Base-by-base conservation (phyloP, 2,888 invertebrate genomes). In the Barypeithes pellucidus region DNA sequence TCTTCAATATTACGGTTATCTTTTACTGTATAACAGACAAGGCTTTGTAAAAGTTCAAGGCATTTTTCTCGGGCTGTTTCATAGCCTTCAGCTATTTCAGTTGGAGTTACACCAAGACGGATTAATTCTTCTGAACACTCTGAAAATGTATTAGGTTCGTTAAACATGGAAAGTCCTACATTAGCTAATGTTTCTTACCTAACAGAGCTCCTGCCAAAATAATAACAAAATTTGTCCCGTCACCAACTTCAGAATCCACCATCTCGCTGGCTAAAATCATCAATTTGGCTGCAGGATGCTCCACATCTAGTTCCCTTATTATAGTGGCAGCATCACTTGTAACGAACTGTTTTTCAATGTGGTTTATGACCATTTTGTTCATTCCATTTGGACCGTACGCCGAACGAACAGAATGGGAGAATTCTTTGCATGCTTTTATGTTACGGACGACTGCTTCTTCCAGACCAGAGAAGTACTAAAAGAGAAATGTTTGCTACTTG, bases 291-390 rank as follows among this genome's bases (percentile, higher is more conserved):
- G 99, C 99, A 43, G 99, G 99, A 87, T 99, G 99, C 85, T 99
- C 97, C 24, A 99, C 94, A 88, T 98, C 97, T 50, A 98, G 87
- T 85, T 98, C 97, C 77, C 94, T 91, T 80, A 99, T 94, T 76
- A 99, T 99, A 0, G 99, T 99, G 0, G 97, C 99, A 20, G 99
- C 99, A 89, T 99, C 99, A 85, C 97, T 99, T 0, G 99, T 99
- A 3, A 99, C 96, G 88, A 99, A 99, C 80, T 99, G 92, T 84
- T 99, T 99, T 83, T 98, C 98, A 79, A 99, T 90, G 85, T 99
- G 98, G 87, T 99, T 99, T 73, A 99, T 99, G 20, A 99, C 94
- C 95, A 99, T 98, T 89, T 99, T 99, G 87, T 99, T 99, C 95
- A 95, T 95, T 79, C 99, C 99, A 88, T 97, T 97, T 8, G 99